Evolutionary conservation across 2,888 invertebrate species (phyloP), one percentile per base, ranked within the genome.

Genomic region (Endotricha flammealis): DNA sequence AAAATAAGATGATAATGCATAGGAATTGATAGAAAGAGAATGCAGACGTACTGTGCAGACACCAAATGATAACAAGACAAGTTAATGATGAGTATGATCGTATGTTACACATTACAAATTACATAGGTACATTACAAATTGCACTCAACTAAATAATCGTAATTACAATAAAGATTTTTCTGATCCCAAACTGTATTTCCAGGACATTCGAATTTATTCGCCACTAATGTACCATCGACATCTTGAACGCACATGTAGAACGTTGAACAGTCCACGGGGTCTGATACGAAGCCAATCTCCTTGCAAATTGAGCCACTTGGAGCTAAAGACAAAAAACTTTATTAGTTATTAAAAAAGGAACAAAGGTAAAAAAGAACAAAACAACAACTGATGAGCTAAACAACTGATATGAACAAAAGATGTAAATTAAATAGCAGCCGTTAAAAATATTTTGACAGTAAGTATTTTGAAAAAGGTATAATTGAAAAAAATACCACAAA

Each of bases 181-280:
- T 64, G 49, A 38, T 88, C 80, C 66, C 86, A 88, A 7, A 51
- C 51, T 1, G 83, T 50, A 8, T 54, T 57, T 0, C 4, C 24
- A 0, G 75, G 63, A 13, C 88, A 88, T 1, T 48, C 29, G 20
- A 82, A 76, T 4, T 55, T 42, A 11, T 53, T 44, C 0, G 66
- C 38, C 0, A 42, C 39, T 1, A 68, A 56, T 1, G 36, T 38
- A 0, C 64, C 76, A 2, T 46, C 32, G 0, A 6, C 35, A 14
- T 56, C 46, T 13, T 9, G 36, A 0, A 66, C 41, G 36, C 89
- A 89, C 4, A 73, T 53, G 48, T 78, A 85, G 57, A 85, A 89
- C 0, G 63, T 56, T 0, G 57, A 39, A 38, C 88, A 88, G 39
- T 83, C 66, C 0, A 51, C 34, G 1, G 77, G 67, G 40, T 87